A percentile compares a stretch with the other conserved stretches of the same genome.
These are phyloP conservation scores for Apaloderma vittatum DNA, from an alignment of 2,113 vertebrate genomes.

Conservation along the genomic window DNA sequence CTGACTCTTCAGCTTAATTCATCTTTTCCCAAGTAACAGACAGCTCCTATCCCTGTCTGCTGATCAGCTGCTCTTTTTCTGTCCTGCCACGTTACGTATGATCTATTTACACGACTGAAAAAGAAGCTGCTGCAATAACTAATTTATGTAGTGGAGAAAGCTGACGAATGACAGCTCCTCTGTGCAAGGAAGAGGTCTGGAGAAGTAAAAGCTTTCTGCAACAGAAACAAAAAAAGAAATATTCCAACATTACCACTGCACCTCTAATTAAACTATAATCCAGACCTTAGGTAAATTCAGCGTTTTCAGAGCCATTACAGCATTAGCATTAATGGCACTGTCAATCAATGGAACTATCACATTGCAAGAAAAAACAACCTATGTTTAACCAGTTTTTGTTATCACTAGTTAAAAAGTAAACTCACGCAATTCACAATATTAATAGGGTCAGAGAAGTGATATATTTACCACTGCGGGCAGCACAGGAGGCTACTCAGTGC, in stretches of 20 bases:
- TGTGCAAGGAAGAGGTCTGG: not conserved
- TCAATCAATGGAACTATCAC: not conserved
- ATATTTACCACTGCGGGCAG: not conserved
- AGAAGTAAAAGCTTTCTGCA: not conserved
- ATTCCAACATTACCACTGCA: not conserved
- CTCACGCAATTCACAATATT: not conserved
- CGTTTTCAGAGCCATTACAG: not conserved
- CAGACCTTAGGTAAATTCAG: not conserved
- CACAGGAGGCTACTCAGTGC: not conserved
- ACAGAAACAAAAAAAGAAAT: not conserved
- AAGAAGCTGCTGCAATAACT: not conserved
- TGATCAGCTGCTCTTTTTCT: not conserved
- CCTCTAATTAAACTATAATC: not conserved
- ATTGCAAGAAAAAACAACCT: accelerated
- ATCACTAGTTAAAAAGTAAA: not conserved
- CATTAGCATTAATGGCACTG: not conserved
- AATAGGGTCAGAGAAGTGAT: not conserved
- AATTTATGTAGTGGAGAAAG: not conserved
- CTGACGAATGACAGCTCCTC: not conserved
- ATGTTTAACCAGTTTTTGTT: not conserved
- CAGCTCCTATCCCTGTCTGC: not conserved
- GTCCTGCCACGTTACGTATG: not conserved
- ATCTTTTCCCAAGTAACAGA: not conserved
- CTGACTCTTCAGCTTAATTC: not conserved
- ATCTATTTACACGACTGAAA: slow-evolving; percentile 12